These are phyloP conservation scores for Pantherophis vulpinus DNA, from an alignment of 2,797 vertebrate genomes.

Conservation along the genomic window DNA sequence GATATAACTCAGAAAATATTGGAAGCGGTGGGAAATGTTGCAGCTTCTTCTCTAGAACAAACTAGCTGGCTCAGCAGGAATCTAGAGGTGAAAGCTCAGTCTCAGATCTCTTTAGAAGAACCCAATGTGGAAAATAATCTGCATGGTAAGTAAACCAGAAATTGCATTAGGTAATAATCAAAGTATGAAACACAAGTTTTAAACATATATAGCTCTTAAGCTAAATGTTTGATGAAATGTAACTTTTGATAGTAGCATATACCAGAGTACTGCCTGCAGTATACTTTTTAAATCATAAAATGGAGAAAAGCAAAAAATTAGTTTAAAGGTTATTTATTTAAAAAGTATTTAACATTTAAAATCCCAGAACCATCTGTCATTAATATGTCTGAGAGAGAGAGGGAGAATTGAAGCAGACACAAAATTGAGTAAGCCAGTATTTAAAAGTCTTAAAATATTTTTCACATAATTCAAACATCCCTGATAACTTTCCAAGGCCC, in stretches of 20 bases:
- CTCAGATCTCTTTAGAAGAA: slow-evolving; percentile 85
- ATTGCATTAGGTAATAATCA: background rate
- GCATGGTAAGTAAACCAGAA: slow-evolving; percentile 68
- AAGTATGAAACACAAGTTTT: background rate
- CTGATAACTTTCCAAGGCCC: background rate
- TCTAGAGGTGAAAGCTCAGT: slow-evolving; percentile 95
- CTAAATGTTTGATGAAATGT: background rate
- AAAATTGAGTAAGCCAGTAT: background rate
- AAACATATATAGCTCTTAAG: background rate
- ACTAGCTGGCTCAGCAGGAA: slow-evolving; percentile 98
- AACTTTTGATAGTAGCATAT: background rate
- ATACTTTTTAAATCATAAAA: background rate
- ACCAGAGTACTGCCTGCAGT: background rate
- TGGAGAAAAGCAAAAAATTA: background rate
- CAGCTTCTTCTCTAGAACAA: slow-evolving; percentile 94
- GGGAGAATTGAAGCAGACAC: background rate
- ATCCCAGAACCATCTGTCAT: background rate
- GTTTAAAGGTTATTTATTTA: background rate
- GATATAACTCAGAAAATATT: slow-evolving; percentile 95
- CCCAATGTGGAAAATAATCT: slow-evolving; percentile 78
- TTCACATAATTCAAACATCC: background rate
- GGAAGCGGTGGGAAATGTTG: slow-evolving; percentile 89
- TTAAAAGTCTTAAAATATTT: background rate
- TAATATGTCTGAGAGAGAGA: background rate
- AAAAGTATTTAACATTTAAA: background rate